phyloP scores from a whole-genome alignment of 2,797 vertebrate species.

The Hypotaenidia philippensis region DNA sequence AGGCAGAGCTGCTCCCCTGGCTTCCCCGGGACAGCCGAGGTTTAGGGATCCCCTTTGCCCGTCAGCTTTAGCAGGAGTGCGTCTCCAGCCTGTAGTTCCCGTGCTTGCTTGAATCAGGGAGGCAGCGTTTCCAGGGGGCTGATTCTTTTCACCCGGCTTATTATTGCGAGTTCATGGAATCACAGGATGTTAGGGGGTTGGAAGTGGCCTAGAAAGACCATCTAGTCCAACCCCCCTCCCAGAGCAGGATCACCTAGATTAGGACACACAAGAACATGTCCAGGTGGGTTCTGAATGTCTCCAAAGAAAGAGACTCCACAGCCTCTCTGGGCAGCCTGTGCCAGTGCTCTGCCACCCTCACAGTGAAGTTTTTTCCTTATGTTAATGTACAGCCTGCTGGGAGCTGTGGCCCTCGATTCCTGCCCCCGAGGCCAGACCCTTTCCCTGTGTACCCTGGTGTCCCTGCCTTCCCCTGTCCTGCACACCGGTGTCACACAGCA shows the following conservation, averaged over 20 bases:
- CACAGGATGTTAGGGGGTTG: too few relatives aligned
- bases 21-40: background rate
- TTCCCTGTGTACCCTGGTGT: background rate
- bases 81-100: rapidly evolving
- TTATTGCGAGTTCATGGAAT: too few relatives aligned
- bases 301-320: too few relatives aligned
- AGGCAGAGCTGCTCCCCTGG: background rate
- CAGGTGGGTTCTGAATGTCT: too few relatives aligned
- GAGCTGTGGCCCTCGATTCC: background rate
- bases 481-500: background rate
- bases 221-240: too few relatives aligned
- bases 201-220: too few relatives aligned
- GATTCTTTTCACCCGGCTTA: background rate
- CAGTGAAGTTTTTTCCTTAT: too few relatives aligned
- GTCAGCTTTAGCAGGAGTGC: rapidly evolving
- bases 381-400: background rate
- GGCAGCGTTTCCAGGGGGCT: background rate
- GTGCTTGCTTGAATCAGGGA: background rate
- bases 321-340: too few relatives aligned
- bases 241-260: too few relatives aligned
- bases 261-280: too few relatives aligned
- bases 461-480: background rate
- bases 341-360: too few relatives aligned
- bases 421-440: rapidly evolving
- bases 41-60: too few relatives aligned